phyloP scores from a whole-genome alignment of 1,140 invertebrate species.

The Octopus sinensis region DNA sequence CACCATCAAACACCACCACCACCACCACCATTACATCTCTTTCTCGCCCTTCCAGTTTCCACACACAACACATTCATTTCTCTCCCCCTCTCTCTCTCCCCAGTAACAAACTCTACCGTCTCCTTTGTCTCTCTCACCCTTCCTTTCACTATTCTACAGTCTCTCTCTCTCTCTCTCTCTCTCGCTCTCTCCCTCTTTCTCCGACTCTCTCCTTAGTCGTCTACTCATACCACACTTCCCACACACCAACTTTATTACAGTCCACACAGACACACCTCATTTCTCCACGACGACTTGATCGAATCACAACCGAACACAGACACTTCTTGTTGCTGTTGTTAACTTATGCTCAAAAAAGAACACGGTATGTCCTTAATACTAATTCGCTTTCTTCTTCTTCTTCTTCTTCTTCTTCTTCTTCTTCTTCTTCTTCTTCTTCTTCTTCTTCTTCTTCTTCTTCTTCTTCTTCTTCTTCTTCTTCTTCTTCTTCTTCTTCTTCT shows the following conservation, averaged over 20 bases:
- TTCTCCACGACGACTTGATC: too few species aligned
- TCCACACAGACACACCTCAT: too few species aligned
- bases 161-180: not conserved
- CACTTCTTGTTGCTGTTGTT: not conserved
- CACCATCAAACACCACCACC: too few species aligned
- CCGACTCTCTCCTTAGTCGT: not conserved
- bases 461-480: conserved; percentile 38
- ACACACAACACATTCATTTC: not conserved
- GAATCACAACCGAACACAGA: not conserved
- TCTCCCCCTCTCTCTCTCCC: not conserved
- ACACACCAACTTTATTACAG: too few species aligned
- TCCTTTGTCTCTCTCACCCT: too few species aligned
- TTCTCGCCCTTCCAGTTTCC: not conserved
- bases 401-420: conserved; percentile 25
- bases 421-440: conserved; percentile 32
- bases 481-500: conserved; percentile 33
- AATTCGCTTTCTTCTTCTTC: conserved; percentile 27
- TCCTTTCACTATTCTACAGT: not conserved
- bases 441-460: conserved; percentile 24
- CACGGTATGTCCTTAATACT: conserved; percentile 17
- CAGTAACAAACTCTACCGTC: not conserved
- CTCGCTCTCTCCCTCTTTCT: not conserved
- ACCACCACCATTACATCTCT: not conserved
- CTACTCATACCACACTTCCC: too few species aligned
- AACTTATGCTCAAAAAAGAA: not conserved